Conservation (phyloP, 2,888 invertebrate genomes). For the Rhingia rostrata region DNA sequence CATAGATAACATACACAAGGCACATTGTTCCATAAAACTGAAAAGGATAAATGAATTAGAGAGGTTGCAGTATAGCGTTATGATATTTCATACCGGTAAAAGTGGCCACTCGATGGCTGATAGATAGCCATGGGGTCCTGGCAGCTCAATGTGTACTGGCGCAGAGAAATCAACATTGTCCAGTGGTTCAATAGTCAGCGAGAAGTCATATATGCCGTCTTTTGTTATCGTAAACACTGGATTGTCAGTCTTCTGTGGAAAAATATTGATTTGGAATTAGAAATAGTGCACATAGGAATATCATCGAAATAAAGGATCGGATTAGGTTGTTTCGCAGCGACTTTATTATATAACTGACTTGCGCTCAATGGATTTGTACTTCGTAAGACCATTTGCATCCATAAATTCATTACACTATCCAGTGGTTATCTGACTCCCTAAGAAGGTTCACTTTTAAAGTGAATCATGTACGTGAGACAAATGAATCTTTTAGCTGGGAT, state of each 20-base stretch:
- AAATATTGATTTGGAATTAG: slow-evolving; percentile 7
- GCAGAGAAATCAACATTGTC: slow-evolving; percentile 84
- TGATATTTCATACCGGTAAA: slow-evolving; percentile 86
- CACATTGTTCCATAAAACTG: slow-evolving; percentile 97
- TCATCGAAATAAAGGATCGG: too few species aligned
- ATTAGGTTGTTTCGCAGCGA: too few species aligned
- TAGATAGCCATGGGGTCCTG: slow-evolving; percentile 90
- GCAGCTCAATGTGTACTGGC: slow-evolving; percentile 88
- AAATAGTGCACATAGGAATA: not conserved
- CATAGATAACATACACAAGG: slow-evolving; percentile 91
- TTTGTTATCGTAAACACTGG: slow-evolving; percentile 85
- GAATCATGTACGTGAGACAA: too few species aligned
- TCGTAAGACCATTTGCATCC: too few species aligned
- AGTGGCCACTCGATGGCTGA: slow-evolving; percentile 96
- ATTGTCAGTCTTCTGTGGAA: slow-evolving; percentile 80
- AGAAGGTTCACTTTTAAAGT: too few species aligned
- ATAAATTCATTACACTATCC: too few species aligned
- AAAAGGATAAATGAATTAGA: slow-evolving; percentile 36
- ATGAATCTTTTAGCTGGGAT: too few species aligned
- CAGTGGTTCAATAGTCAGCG: slow-evolving; percentile 83
- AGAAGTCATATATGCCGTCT: slow-evolving; percentile 90
- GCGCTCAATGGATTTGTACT: too few species aligned
- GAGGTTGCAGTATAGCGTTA: not conserved
- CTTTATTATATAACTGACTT: too few species aligned
- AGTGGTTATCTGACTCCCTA: too few species aligned